Percentiles rank a stretch among this genome's conserved stretches.
phyloP scores from a whole-genome alignment of 1,140 invertebrate species.

The Trachelipus rathkii region DNA sequence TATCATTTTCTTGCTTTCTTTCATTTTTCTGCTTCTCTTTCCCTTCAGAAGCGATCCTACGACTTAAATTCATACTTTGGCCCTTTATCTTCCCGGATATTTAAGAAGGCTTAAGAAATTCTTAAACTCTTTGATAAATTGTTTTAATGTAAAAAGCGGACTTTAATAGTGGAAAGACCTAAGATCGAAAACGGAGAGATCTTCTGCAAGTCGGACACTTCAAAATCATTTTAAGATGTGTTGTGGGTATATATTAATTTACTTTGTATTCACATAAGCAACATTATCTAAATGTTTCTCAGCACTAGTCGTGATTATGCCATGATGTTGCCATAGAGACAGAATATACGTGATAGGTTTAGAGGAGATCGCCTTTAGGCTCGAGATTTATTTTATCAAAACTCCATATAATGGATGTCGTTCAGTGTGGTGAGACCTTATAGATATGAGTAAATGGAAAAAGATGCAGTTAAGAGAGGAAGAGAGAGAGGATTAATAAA shows the following conservation, averaged over 20 bases:
- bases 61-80: too few relatives aligned
- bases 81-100: too few relatives aligned
- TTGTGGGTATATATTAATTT: neutral
- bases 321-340: neutral
- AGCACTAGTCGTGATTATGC: neutral
- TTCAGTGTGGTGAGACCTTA: neutral
- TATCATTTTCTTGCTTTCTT: too few relatives aligned
- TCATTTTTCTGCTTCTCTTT: too few relatives aligned
- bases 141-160: neutral
- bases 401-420: neutral
- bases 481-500: too few relatives aligned
- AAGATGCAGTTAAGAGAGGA: too few relatives aligned
- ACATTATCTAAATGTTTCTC: neutral
- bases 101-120: too few relatives aligned
- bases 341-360: neutral
- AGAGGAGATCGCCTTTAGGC: neutral
- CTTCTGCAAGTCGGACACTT: neutral
- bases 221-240: neutral
- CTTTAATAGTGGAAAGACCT: neutral
- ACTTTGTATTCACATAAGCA: neutral
- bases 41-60: too few relatives aligned
- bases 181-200: neutral
- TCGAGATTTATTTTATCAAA: conserved; percentile 7
- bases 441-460: too few relatives aligned
- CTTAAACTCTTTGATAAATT: too few relatives aligned